These are phyloP conservation scores for Eurypyga helias DNA, from an alignment of 2,113 vertebrate genomes.

Conservation along the genomic window DNA sequence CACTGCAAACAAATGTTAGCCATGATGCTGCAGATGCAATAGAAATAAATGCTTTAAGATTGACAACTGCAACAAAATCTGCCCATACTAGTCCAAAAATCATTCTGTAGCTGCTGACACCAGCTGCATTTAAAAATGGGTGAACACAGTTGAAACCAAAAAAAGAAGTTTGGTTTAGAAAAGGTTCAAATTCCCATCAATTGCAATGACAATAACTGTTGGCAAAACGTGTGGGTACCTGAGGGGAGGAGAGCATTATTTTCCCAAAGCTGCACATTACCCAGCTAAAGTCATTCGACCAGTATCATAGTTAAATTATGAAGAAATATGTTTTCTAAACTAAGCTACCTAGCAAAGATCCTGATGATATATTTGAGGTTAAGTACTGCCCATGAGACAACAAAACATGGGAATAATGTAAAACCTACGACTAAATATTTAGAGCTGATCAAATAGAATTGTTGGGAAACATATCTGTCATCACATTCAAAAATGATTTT, in stretches of 20 bases:
- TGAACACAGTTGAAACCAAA: background rate
- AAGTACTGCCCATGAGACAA: conserved; percentile 9
- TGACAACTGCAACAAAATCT: background rate
- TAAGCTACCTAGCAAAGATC: conserved; percentile 1
- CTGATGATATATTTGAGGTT: background rate
- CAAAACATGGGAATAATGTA: conserved; percentile 26
- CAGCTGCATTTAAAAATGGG: background rate
- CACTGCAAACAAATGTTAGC: background rate
- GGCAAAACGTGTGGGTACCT: background rate
- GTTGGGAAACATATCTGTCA: conserved; percentile 33
- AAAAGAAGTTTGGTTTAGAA: background rate
- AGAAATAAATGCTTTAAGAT: background rate
- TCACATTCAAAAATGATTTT: conserved; percentile 32
- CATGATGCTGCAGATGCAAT: background rate
- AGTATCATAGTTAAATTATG: background rate
- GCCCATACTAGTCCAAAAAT: background rate
- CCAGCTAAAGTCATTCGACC: background rate
- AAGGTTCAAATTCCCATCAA: background rate
- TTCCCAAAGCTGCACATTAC: background rate
- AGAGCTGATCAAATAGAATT: background rate
- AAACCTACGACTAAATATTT: conserved; percentile 25
- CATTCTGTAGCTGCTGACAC: background rate
- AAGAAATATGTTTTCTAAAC: background rate
- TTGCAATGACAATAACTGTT: background rate
- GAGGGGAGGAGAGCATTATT: background rate